Evolutionary conservation across 1,140 invertebrate genomes (phyloP).

Genomic region (Megalopta genalis): DNA sequence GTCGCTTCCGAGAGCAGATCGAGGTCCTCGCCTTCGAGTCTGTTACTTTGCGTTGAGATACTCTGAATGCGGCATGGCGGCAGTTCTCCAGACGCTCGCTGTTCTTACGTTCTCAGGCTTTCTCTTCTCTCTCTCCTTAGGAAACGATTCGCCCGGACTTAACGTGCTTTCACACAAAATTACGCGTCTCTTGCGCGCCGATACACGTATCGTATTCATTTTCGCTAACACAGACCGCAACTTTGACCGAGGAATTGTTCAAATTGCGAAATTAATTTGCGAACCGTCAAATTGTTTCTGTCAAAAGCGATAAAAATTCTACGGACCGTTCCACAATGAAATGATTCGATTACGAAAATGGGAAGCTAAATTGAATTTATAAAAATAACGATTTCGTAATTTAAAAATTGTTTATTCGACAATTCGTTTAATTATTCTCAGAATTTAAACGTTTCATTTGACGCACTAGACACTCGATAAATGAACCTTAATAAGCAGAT

Average conservation of each 20-base stretch:
- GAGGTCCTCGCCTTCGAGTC: slow-evolving; percentile 51
- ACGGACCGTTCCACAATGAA: too few relatives aligned
- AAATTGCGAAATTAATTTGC: neutral
- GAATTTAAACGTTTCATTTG: too few relatives aligned
- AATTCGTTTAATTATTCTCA: too few relatives aligned
- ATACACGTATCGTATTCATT: slow-evolving; percentile 22
- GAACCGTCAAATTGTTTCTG: too few relatives aligned
- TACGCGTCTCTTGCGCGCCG: slow-evolving; percentile 50
- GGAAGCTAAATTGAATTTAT: too few relatives aligned
- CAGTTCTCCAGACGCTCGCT: slow-evolving; percentile 59
- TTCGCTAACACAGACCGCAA: neutral
- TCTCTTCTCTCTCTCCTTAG: slow-evolving; percentile 78
- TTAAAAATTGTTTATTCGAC: too few relatives aligned
- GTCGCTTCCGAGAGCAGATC: slow-evolving; percentile 66
- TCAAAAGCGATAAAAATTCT: too few relatives aligned
- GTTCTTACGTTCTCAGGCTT: slow-evolving; percentile 79
- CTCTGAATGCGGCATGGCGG: slow-evolving; percentile 71
- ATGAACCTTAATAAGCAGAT: too few relatives aligned
- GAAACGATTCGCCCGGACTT: slow-evolving; percentile 72
- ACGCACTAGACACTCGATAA: too few relatives aligned
- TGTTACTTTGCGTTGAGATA: slow-evolving; percentile 59
- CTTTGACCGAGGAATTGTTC: neutral
- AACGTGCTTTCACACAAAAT: slow-evolving; percentile 76
- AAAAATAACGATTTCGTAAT: too few relatives aligned
- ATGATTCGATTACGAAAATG: too few relatives aligned